Percentiles rank a stretch among this genome's conserved stretches.
Conservation (phyloP, 2,113 vertebrate genomes). For the Cyanistes caeruleus region DNA sequence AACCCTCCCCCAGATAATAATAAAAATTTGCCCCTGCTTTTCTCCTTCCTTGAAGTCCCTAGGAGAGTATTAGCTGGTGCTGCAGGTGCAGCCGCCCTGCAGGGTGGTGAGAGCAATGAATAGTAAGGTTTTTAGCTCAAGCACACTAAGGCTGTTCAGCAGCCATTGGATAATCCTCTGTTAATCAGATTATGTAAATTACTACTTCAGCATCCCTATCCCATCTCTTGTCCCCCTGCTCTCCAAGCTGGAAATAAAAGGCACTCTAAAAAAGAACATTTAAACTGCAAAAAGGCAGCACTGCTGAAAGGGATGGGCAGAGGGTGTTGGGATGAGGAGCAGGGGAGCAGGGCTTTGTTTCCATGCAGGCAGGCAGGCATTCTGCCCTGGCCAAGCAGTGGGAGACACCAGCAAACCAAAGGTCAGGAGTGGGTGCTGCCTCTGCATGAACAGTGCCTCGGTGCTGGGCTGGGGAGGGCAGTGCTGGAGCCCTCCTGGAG, state of each 20-base stretch:
- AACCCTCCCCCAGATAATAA: not conserved
- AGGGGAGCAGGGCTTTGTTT: constrained; percentile 10
- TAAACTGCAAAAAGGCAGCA: not conserved
- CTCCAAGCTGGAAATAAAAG: constrained; percentile 60
- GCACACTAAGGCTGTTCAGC: constrained; percentile 87
- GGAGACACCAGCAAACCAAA: not conserved
- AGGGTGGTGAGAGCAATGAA: constrained; percentile 87
- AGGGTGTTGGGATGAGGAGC: not conserved
- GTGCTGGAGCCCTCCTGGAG: not conserved
- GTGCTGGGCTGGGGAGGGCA: not conserved
- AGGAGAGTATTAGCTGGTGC: constrained; percentile 65
- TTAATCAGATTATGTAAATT: constrained; percentile 99
- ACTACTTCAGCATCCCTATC: constrained; percentile 81
- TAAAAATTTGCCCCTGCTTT: not conserved
- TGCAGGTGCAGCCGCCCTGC: constrained; percentile 91
- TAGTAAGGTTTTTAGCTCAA: constrained; percentile 89
- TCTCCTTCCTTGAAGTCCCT: constrained; percentile 45
- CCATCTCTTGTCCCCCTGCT: constrained; percentile 32
- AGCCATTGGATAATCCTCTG: constrained; percentile 86
- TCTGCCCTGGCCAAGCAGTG: not conserved
- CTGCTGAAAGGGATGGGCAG: constrained; percentile 5
- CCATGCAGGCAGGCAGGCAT: not conserved
- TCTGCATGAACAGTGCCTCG: not conserved
- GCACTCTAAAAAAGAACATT: constrained; percentile 53
- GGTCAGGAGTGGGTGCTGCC: not conserved